Percentiles rank a stretch among this genome's conserved stretches.
These are phyloP conservation scores for Bombus soroeensis DNA, from an alignment of 1,140 invertebrate genomes.

Conservation along the genomic window DNA sequence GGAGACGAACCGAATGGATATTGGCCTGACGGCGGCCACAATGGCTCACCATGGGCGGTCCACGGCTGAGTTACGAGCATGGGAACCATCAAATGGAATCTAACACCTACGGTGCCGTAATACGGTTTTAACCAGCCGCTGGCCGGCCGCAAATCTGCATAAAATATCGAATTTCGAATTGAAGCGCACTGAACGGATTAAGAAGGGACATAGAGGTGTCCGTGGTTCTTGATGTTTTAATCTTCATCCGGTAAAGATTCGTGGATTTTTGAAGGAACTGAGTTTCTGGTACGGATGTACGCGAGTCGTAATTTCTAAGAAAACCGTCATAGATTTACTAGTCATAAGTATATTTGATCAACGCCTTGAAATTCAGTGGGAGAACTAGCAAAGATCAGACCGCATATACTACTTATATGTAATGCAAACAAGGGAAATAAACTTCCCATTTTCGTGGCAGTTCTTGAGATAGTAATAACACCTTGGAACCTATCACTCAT, in stretches of 20 bases:
- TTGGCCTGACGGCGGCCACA: slow-evolving; percentile 31
- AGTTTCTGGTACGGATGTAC: background rate
- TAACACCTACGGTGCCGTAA: slow-evolving; percentile 54
- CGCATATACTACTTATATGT: background rate
- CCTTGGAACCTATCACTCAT: background rate
- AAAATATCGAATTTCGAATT: slow-evolving; percentile 55
- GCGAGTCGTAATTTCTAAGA: background rate
- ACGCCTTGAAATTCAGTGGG: background rate
- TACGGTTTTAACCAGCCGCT: slow-evolving; percentile 47
- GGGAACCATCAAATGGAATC: slow-evolving; percentile 58
- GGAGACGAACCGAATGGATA: background rate
- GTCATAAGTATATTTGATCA: background rate
- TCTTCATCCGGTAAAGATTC: slow-evolving; percentile 9
- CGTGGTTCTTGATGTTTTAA: background rate
- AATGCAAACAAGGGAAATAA: background rate
- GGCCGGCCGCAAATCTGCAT: slow-evolving; percentile 42
- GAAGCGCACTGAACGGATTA: slow-evolving; percentile 21
- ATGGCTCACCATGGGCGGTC: slow-evolving; percentile 58
- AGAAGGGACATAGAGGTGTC: background rate
- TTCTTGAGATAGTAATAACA: background rate
- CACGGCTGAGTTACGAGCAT: slow-evolving; percentile 42
- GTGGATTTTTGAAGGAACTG: background rate
- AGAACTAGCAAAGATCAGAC: background rate
- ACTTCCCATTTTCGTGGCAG: background rate
- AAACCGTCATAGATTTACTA: background rate